phyloP scores from a whole-genome alignment of 2,888 invertebrate species.

The Athalia cordata region DNA sequence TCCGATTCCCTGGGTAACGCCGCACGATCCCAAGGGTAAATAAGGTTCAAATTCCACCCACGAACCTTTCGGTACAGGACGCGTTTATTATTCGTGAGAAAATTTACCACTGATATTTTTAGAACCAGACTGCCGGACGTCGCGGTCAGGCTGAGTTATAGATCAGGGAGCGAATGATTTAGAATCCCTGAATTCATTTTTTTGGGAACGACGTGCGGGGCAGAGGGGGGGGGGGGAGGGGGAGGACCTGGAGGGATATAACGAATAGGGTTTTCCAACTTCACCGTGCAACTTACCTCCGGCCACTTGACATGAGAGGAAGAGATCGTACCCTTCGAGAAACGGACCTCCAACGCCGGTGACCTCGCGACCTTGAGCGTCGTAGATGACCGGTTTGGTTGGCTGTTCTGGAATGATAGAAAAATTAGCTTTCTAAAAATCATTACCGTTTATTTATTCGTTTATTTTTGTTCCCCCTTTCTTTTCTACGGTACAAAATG shows the following conservation, averaged over 20 bases:
- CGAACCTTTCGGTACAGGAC: background rate
- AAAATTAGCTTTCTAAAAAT: background rate
- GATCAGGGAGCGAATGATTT: conserved; percentile 23
- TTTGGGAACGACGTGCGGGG: background rate
- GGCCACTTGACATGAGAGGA: conserved; percentile 88
- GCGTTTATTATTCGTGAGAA: conserved; percentile 19
- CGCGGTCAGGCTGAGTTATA: conserved; percentile 20
- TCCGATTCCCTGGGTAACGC: no score
- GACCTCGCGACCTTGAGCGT: conserved; percentile 88
- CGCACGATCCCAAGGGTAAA: no score
- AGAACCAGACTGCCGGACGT: background rate
- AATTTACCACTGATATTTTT: conserved; percentile 15
- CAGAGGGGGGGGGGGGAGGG: no score
- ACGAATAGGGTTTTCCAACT: background rate
- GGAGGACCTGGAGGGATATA: background rate
- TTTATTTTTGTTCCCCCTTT: background rate
- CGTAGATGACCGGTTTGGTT: conserved; percentile 87
- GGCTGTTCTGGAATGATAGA: conserved; percentile 81
- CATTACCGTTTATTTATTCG: conserved; percentile 37
- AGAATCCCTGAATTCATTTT: background rate
- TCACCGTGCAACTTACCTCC: conserved; percentile 81
- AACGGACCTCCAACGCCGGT: conserved; percentile 88
- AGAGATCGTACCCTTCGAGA: conserved; percentile 88
- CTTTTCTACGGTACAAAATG: conserved; percentile 52
- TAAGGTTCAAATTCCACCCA: conserved; percentile 27